These are phyloP conservation scores for Athalia rosae DNA, from an alignment of 2,888 invertebrate species.

Conservation along the genomic window DNA sequence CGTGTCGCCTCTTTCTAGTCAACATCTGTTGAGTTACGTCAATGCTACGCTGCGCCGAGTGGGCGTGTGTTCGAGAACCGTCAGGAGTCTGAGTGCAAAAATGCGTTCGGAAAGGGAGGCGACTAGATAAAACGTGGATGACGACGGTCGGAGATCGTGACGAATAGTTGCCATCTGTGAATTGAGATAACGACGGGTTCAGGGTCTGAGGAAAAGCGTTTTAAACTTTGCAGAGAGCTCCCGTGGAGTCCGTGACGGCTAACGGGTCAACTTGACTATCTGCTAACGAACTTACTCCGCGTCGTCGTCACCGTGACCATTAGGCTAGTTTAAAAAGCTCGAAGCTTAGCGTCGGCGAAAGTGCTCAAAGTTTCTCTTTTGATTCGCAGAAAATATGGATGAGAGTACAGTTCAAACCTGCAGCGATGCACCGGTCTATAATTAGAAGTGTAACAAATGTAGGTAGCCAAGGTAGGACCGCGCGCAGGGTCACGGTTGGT, in stretches of 20 bases:
- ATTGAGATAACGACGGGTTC: conserved; percentile 11
- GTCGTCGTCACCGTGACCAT: background rate
- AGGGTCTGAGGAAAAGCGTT: conserved; percentile 9
- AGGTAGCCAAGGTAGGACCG: conserved; percentile 21
- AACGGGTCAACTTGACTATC: background rate
- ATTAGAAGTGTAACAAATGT: background rate
- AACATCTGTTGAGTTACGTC: conserved; percentile 8
- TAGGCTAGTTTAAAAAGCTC: background rate
- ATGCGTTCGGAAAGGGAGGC: conserved; percentile 28
- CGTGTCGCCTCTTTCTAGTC: conserved; percentile 6
- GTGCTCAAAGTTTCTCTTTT: background rate
- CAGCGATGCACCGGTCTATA: background rate
- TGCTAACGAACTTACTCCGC: background rate
- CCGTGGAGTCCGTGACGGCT: background rate
- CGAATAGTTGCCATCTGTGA: conserved; percentile 31
- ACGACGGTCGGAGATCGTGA: conserved; percentile 45
- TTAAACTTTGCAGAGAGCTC: conserved; percentile 5
- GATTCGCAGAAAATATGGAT: background rate
- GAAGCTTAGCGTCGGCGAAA: background rate
- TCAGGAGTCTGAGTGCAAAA: conserved; percentile 37
- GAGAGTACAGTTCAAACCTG: background rate
- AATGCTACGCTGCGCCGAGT: conserved; percentile 2
- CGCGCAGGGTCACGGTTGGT: conserved; percentile 26
- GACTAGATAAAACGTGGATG: conserved; percentile 32
- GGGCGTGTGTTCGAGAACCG: conserved; percentile 3